These are phyloP conservation scores for Rhizomys pruinosus DNA, from an alignment of 2,113 vertebrate genomes.

Conservation along the genomic window DNA sequence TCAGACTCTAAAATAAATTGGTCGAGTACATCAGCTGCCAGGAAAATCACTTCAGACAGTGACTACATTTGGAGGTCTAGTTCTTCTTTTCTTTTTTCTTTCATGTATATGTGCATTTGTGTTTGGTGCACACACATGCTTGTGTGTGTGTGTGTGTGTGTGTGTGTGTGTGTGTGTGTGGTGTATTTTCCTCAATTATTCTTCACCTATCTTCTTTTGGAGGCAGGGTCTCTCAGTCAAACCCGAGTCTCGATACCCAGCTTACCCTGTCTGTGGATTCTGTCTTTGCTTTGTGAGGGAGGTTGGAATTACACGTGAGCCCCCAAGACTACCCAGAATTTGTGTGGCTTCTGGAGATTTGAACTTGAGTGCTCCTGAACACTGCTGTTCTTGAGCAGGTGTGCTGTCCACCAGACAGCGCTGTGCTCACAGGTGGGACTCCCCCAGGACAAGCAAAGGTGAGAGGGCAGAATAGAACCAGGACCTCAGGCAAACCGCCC, in stretches of 20 bases:
- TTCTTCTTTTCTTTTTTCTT: neutral
- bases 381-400: neutral
- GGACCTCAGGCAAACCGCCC: rapidly evolving
- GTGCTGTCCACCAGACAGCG: rapidly evolving
- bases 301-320: too few relatives aligned
- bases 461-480: neutral
- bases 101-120: neutral
- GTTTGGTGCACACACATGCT: neutral
- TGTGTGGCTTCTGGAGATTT: too few relatives aligned
- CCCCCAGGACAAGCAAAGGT: neutral
- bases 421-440: neutral
- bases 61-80: neutral
- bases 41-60: constrained; percentile 13
- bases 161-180: neutral
- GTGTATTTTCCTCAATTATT: too few relatives aligned
- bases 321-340: too few relatives aligned
- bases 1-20: constrained; percentile 17
- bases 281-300: too few relatives aligned
- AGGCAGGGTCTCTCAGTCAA: too few relatives aligned
- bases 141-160: neutral
- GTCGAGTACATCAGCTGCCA: neutral
- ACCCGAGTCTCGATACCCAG: too few relatives aligned
- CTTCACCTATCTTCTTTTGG: too few relatives aligned
- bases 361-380: too few relatives aligned
- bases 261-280: too few relatives aligned